These are phyloP conservation scores for Lamellibrachia columna DNA, from an alignment of 2,888 invertebrate species.

Conservation along the genomic window DNA sequence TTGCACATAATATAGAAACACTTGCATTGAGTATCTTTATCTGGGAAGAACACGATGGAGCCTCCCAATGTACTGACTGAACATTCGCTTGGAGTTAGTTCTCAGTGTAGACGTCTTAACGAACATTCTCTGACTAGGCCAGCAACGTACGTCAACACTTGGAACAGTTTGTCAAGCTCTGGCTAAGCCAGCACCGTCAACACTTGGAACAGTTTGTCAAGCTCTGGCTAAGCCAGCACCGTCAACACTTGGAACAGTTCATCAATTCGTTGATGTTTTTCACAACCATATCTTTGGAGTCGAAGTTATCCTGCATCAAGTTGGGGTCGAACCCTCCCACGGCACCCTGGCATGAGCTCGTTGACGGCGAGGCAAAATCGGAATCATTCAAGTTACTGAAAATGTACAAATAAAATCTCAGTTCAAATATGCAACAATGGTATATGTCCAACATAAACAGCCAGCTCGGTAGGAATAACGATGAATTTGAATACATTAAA, in stretches of 20 bases:
- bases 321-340: neutral
- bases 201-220: neutral
- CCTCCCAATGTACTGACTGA: neutral
- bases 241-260: neutral
- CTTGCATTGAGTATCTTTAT: neutral
- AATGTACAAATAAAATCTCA: neutral
- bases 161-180: neutral
- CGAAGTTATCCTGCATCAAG: slow-evolving; percentile 2
- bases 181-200: neutral
- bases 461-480: neutral
- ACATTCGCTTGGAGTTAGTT: neutral
- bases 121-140: too few species aligned
- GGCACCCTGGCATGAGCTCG: slow-evolving; percentile 7
- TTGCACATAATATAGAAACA: neutral
- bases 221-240: neutral
- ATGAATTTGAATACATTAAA: too few species aligned
- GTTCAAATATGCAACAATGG: neutral
- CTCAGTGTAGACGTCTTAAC: too few species aligned
- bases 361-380: slow-evolving; percentile 6
- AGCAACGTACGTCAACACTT: too few species aligned
- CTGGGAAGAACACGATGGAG: neutral
- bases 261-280: slow-evolving; percentile 31
- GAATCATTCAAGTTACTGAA: slow-evolving; percentile 19
- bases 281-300: slow-evolving; percentile 21
- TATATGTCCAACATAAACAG: neutral